Evolutionary conservation across 2,797 vertebrate genomes (phyloP).

Genomic region (Eptatretus atami): DNA sequence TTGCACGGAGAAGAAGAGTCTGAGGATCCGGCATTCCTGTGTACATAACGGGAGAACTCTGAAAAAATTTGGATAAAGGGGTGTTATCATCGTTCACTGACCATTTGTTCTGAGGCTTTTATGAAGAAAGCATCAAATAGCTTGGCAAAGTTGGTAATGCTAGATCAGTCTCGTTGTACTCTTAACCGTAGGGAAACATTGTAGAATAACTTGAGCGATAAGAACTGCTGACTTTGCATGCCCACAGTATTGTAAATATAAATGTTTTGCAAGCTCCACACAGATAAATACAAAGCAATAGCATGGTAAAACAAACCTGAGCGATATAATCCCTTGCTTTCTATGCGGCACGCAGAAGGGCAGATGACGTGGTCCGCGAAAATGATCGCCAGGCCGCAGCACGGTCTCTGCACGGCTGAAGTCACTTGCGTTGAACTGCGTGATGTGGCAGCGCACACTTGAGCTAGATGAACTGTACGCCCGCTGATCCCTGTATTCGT

Average conservation of each 20-base stretch:
- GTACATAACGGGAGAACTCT: background rate
- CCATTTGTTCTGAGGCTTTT: too few species aligned
- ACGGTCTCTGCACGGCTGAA: slow-evolving; percentile 52
- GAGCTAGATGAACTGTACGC: slow-evolving; percentile 44
- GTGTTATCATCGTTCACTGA: too few species aligned
- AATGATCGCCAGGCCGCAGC: slow-evolving; percentile 14
- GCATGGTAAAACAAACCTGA: slow-evolving; percentile 21
- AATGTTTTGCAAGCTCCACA: too few species aligned
- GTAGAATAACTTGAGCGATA: too few species aligned
- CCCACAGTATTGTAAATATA: too few species aligned
- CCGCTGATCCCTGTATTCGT: slow-evolving; percentile 48
- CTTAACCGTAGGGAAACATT: too few species aligned
- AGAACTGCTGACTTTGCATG: too few species aligned
- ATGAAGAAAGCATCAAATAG: too few species aligned
- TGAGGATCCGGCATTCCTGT: slow-evolving; percentile 72
- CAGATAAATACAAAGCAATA: too few species aligned
- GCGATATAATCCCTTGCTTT: slow-evolving; percentile 80
- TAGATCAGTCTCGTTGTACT: too few species aligned
- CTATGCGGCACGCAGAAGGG: slow-evolving; percentile 39
- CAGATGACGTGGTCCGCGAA: background rate
- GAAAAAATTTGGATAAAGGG: background rate
- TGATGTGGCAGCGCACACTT: slow-evolving; percentile 60
- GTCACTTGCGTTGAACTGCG: slow-evolving; percentile 53
- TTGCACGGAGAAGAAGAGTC: slow-evolving; percentile 68
- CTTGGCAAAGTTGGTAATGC: too few species aligned